Percentiles rank a stretch among this genome's conserved stretches.
phyloP scores from a whole-genome alignment of 2,888 invertebrate genomes.

The Odontocolon sp. region DNA sequence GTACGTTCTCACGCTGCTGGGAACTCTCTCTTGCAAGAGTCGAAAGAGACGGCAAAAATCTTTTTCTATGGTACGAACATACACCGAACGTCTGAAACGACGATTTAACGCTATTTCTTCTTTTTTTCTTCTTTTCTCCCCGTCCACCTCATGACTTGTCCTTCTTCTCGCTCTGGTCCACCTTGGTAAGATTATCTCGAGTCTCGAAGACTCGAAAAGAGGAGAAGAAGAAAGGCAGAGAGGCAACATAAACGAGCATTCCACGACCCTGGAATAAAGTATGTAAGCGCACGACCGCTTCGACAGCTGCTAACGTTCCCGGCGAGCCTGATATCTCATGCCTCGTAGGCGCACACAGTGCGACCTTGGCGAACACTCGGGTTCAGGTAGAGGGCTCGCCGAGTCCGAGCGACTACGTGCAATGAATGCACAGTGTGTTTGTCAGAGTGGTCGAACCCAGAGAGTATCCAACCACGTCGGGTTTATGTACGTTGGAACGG shows the following conservation, averaged over 20 bases:
- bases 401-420: not conserved
- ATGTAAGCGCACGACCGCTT: conserved; percentile 34
- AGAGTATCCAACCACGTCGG: not conserved
- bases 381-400: conserved; percentile 1
- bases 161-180: conserved; percentile 4
- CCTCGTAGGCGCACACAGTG: not conserved
- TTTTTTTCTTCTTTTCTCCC: conserved; percentile 59
- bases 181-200: conserved; percentile 58
- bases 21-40: conserved; percentile 48
- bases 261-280: conserved; percentile 50
- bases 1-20: conserved; percentile 74
- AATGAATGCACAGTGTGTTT: not conserved
- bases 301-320: conserved; percentile 32
- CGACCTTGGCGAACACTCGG: conserved; percentile 17
- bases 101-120: conserved; percentile 64
- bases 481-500: not conserved
- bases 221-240: conserved; percentile 21
- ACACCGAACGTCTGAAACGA: conserved; percentile 31
- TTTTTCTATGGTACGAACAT: conserved; percentile 39
- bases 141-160: conserved; percentile 42
- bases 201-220: conserved; percentile 10
- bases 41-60: conserved; percentile 58
- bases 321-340: not conserved
- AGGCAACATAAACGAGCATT: conserved; percentile 36
- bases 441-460: not conserved